A percentile compares a stretch with the other conserved stretches of the same genome.
These are phyloP conservation scores for Diabrotica balteata DNA, from an alignment of 2,888 invertebrate genomes.

Conservation along the genomic window DNA sequence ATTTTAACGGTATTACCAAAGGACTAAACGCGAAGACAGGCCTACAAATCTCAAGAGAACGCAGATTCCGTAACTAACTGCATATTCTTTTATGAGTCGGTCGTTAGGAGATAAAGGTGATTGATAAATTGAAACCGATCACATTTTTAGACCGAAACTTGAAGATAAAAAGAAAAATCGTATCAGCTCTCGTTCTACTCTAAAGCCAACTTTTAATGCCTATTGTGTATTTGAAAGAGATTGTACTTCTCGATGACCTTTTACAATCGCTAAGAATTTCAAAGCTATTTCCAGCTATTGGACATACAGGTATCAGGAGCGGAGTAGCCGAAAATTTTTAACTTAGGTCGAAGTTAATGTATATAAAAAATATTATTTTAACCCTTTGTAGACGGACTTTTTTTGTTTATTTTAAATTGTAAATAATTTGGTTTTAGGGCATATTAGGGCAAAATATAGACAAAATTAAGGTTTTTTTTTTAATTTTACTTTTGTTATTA, in stretches of 20 bases:
- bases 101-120: slow-evolving; percentile 22
- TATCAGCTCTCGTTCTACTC: neutral
- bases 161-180: slow-evolving; percentile 15
- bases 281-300: slow-evolving; percentile 18
- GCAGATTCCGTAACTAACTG: neutral
- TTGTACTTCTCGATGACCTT: slow-evolving; percentile 21
- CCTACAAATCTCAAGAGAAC: neutral
- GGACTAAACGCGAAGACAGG: neutral
- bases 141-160: slow-evolving; percentile 19
- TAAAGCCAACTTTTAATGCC: slow-evolving; percentile 22
- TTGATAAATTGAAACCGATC: slow-evolving; percentile 23
- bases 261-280: slow-evolving; percentile 16
- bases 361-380: too few species aligned
- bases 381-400: too few species aligned
- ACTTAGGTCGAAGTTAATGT: too few species aligned
- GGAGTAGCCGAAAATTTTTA: too few species aligned
- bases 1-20: too few species aligned
- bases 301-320: neutral
- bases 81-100: neutral
- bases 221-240: slow-evolving; percentile 16
- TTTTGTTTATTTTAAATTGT: too few species aligned
- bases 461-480: too few species aligned
- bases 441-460: too few species aligned
- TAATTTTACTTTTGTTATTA: too few species aligned
- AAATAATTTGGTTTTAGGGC: too few species aligned